phyloP scores from a whole-genome alignment of 2,888 invertebrate species.

The Acleris sparsana region DNA sequence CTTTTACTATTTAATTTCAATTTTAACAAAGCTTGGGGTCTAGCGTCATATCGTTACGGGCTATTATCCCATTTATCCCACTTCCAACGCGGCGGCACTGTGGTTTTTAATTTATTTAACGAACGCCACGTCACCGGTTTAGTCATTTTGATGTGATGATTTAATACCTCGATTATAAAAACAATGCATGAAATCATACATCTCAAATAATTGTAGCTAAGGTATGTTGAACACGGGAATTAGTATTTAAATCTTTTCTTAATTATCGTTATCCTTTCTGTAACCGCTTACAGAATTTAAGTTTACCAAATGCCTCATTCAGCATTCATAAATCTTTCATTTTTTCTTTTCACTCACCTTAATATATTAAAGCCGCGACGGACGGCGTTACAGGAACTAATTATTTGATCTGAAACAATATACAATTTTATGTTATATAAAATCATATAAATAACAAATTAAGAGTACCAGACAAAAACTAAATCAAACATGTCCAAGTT shows the following conservation, averaged over 20 bases:
- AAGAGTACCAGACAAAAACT: no score
- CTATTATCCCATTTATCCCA: neutral
- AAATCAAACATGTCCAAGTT: neutral
- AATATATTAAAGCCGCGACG: conserved; percentile 66
- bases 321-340: no score
- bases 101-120: conserved; percentile 2
- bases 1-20: no score
- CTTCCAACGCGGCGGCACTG: neutral
- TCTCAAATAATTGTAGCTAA: neutral
- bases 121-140: neutral
- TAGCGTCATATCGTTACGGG: no score
- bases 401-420: conserved; percentile 67
- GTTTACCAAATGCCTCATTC: neutral
- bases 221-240: no score
- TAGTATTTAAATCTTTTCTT: no score
- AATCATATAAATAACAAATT: no score
- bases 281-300: no score
- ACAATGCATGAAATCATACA: neutral
- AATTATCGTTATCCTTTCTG: no score
- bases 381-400: conserved; percentile 76
- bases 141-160: neutral
- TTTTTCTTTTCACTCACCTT: conserved; percentile 54
- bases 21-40: no score
- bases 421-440: conserved; percentile 9
- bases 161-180: neutral